Conservation (phyloP, 2,113 vertebrate genomes). For the Beaufortia kweichowensis region DNA sequence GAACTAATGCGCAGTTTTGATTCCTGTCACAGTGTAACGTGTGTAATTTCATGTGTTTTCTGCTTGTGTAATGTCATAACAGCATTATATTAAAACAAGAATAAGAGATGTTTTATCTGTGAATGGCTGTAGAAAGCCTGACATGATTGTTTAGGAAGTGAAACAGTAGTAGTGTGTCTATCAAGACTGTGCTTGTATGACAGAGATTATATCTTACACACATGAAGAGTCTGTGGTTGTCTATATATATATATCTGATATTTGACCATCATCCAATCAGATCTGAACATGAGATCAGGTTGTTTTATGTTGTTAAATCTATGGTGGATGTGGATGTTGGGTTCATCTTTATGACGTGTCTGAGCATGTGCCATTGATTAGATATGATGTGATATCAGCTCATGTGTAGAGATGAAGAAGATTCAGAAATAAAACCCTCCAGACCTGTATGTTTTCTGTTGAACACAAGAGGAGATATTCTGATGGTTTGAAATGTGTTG, state of each 20-base stretch:
- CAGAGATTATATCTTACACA: slow-evolving; percentile 20
- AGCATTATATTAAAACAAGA: no score
- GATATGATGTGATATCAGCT: slow-evolving; percentile 4
- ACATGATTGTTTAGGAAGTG: slow-evolving; percentile 39
- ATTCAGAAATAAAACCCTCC: no score
- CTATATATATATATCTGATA: no score
- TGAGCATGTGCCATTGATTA: slow-evolving; percentile 1
- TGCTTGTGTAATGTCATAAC: neutral
- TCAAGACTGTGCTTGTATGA: slow-evolving; percentile 15
- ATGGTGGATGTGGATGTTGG: no score
- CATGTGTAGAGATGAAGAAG: neutral
- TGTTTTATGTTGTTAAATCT: no score
- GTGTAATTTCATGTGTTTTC: neutral
- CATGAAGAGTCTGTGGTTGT: slow-evolving; percentile 7
- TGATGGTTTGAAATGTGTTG: no score
- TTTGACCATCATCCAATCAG: no score
- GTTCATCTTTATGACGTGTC: neutral
- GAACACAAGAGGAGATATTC: no score
- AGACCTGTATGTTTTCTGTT: no score
- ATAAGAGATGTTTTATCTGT: neutral
- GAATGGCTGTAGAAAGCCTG: neutral
- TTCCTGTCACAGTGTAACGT: neutral
- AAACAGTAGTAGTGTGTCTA: slow-evolving; percentile 44
- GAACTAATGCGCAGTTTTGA: no score
- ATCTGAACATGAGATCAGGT: no score